These are phyloP conservation scores for Cirrhinus mrigala DNA, from an alignment of 2,797 vertebrate genomes.

Conservation along the genomic window DNA sequence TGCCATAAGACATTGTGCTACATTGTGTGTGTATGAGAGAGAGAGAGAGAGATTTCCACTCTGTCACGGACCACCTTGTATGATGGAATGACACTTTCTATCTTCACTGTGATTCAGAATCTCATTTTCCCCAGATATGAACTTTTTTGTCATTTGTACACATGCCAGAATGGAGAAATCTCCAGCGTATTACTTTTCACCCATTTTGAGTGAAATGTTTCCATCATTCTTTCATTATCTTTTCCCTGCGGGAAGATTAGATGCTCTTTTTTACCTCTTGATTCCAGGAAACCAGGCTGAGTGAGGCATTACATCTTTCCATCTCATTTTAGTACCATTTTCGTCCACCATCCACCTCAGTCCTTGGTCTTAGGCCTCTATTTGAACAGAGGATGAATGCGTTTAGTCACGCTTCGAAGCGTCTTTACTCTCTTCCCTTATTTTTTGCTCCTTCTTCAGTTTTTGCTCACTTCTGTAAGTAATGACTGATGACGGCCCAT, in stretches of 20 bases:
- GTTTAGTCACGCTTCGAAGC: slow-evolving; percentile 18
- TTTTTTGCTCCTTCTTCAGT: slow-evolving; percentile 22
- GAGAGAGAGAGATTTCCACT: slow-evolving; percentile 37
- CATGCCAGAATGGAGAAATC: slow-evolving; percentile 14
- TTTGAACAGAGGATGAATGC: slow-evolving; percentile 4
- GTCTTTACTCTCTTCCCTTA: slow-evolving; percentile 13
- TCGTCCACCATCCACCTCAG: background rate
- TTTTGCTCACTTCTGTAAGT: slow-evolving; percentile 14
- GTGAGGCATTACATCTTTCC: background rate
- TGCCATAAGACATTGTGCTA: slow-evolving; percentile 27
- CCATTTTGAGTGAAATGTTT: slow-evolving; percentile 45
- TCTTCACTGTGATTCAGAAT: slow-evolving; percentile 39
- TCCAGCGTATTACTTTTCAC: slow-evolving; percentile 47
- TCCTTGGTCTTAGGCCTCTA: slow-evolving; percentile 10
- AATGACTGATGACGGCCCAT: background rate
- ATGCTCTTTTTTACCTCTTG: slow-evolving; percentile 14
- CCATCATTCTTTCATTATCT: slow-evolving; percentile 37
- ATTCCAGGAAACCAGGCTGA: background rate
- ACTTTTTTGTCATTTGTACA: slow-evolving; percentile 9
- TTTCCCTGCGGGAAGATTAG: slow-evolving; percentile 6
- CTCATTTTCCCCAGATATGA: slow-evolving; percentile 50
- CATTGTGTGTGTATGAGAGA: background rate
- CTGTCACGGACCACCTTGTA: slow-evolving; percentile 25
- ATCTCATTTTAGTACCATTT: slow-evolving; percentile 20
- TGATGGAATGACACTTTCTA: slow-evolving; percentile 40